Conservation (phyloP, 2,888 invertebrate species). For the Dryobotodes eremita region DNA sequence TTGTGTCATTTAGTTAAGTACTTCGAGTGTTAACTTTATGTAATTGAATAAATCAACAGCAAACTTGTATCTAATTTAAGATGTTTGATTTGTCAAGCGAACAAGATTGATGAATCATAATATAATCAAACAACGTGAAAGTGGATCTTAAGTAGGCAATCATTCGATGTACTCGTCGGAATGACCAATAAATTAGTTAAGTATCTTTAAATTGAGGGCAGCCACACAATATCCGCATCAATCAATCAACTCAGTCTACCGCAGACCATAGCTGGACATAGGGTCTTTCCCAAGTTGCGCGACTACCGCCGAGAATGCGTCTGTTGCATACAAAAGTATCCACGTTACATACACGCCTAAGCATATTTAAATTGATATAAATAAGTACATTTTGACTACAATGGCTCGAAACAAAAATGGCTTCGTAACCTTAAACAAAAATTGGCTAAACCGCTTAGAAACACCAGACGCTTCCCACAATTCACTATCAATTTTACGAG, state of each 20-base stretch:
- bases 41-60: conserved; percentile 18
- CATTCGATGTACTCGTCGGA: conserved; percentile 24
- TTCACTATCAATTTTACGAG: conserved; percentile 43
- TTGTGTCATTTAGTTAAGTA: not conserved
- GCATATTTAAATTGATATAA: not conserved
- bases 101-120: conserved; percentile 45
- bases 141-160: conserved; percentile 26
- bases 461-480: conserved; percentile 32
- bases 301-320: not conserved
- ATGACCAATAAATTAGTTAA: conserved; percentile 43
- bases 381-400: not conserved
- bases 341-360: not conserved
- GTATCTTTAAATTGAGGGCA: conserved; percentile 44
- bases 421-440: not conserved
- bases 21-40: not conserved
- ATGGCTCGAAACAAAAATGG: not conserved
- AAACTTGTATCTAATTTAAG: conserved; percentile 1
- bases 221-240: conserved; percentile 45
- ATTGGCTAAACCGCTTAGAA: conserved; percentile 1
- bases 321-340: not conserved
- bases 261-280: conserved; percentile 13
- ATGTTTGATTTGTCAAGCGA: conserved; percentile 27
- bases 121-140: conserved; percentile 53
- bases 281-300: conserved; percentile 14
- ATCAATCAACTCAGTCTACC: conserved; percentile 30